Base-by-base conservation (phyloP, 2,113 vertebrate species). In the Gnathonemus longibarbis region DNA sequence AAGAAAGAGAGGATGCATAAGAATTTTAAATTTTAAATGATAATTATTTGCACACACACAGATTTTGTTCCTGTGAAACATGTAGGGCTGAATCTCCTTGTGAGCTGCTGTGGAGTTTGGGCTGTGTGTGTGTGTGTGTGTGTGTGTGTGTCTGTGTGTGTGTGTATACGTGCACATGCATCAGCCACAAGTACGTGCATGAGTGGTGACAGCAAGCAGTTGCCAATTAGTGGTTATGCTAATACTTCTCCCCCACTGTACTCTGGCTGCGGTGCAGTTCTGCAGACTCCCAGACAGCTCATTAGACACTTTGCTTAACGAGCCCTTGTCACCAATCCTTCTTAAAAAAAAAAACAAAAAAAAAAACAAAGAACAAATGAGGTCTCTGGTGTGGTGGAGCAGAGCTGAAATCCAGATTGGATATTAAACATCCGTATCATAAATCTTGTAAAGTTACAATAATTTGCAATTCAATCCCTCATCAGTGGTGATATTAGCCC, bases 381-480 rank as follows among this genome's bases (percentile, higher is more conserved):
- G 90, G 93, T 93, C 86, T 87, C 90, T 53, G 91, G 91, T 92
- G 93, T 93, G 91, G 3, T 90, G 94, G 93, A 91, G 91, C 90
- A 91, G 6, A 90, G 49, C 39, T 95, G 95, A 95, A 94, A 94
- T 89, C 93, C 91, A 90, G 93, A 93, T 93, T 90, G 93, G 94
- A 96, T 95, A 96, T 96, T 95, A 95, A 93, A 94, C 93, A 94
- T 95, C 95, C 94, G 93, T 93, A 94, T 96, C 95, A 95, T 96
- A 96, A 96, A 96, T 96, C 96, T 95, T 95, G 92, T 93, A 95
- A 96, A 95, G 95, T 96, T 96, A 95, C 95, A 95, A 96, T 96
- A 96, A 96, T 96, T 96, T 96, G 95, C 95, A 95, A 96, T 96
- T 96, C 95, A 94, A 95, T 96, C 95, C 94, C 95, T 96, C 96